These are phyloP conservation scores for Clistopyga incitator DNA, from an alignment of 2,888 invertebrate species.

Conservation along the genomic window DNA sequence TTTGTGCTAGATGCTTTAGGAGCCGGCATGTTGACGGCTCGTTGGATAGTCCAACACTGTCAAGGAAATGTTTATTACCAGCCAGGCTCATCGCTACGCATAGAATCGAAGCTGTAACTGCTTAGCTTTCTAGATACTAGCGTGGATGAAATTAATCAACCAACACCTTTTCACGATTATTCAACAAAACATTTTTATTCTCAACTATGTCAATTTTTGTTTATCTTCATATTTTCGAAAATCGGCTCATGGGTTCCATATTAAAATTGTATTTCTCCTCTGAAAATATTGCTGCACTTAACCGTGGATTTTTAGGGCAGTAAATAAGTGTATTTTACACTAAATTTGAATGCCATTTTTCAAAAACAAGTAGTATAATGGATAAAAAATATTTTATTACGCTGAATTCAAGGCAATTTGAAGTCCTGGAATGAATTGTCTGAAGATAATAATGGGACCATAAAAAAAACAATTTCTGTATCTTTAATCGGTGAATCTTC, in stretches of 20 bases:
- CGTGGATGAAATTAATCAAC: conserved; percentile 38
- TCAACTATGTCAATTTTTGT: not conserved
- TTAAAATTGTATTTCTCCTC: too few relatives aligned
- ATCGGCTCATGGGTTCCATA: not conserved
- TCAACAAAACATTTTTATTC: not conserved
- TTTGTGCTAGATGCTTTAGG: conserved; percentile 62
- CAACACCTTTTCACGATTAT: not conserved
- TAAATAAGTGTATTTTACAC: too few relatives aligned
- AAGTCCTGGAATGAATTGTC: not conserved
- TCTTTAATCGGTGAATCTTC: not conserved
- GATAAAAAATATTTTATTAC: too few relatives aligned
- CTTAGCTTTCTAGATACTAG: conserved; percentile 65
- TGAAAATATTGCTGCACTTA: too few relatives aligned
- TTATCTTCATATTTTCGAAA: not conserved
- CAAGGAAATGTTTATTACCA: conserved; percentile 39
- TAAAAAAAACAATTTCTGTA: not conserved
- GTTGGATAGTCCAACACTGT: conserved; percentile 48
- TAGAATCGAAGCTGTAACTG: conserved; percentile 65
- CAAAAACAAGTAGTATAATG: too few relatives aligned
- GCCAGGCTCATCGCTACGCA: conserved; percentile 64
- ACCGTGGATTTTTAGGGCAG: too few relatives aligned
- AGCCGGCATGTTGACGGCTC: conserved; percentile 60
- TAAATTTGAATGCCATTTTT: too few relatives aligned
- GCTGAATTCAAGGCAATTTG: too few relatives aligned
- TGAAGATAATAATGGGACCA: not conserved